Evolutionary conservation across 2,113 vertebrate genomes (phyloP).

Genomic region (Barnardius zonarius): DNA sequence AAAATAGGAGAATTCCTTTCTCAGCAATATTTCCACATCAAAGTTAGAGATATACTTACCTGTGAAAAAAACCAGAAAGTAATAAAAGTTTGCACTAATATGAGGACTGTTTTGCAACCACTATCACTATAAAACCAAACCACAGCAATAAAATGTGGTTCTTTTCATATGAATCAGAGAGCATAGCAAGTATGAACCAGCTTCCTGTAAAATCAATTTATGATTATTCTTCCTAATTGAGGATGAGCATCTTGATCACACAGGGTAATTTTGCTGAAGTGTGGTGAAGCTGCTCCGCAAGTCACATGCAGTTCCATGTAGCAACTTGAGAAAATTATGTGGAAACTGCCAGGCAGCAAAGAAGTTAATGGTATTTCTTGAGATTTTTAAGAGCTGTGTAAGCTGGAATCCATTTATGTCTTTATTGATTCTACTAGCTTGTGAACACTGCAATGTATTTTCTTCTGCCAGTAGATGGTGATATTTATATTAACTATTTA

Average conservation of each 20-base stretch:
- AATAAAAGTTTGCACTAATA: background rate
- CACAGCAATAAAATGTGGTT: background rate
- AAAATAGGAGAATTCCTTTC: background rate
- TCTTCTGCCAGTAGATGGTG: constrained; percentile 51
- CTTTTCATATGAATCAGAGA: background rate
- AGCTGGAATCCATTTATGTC: background rate
- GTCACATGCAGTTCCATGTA: background rate
- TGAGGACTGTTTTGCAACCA: background rate
- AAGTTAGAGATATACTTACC: background rate
- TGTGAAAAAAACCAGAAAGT: background rate
- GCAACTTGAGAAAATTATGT: background rate
- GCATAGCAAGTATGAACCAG: background rate
- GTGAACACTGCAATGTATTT: background rate
- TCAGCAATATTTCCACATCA: background rate
- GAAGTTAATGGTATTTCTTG: background rate
- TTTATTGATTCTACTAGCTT: constrained; percentile 23
- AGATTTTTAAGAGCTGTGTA: background rate
- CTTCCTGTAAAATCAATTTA: background rate
- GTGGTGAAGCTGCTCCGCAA: background rate
- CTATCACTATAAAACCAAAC: background rate
- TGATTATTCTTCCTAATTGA: background rate
- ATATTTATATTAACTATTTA: constrained; percentile 40
- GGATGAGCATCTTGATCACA: background rate
- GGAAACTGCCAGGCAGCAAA: background rate
- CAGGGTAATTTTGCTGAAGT: background rate